phyloP scores from a whole-genome alignment of 2,888 invertebrate genomes.

The Lepidocyrtoides sp. region DNA sequence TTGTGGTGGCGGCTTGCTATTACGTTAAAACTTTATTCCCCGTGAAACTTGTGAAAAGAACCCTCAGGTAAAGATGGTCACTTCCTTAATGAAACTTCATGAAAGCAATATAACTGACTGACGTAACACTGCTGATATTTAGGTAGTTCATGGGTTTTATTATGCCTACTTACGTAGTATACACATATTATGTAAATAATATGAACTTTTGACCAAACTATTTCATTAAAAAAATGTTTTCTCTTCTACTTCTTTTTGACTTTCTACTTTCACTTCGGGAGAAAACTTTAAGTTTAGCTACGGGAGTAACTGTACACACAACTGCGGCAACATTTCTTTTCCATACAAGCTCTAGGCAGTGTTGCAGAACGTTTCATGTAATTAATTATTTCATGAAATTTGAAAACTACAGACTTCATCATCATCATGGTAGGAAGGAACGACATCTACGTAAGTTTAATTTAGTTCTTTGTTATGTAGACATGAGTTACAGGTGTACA shows the following conservation, averaged over 20 bases:
- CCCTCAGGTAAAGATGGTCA: conserved; percentile 64
- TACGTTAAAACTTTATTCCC: conserved; percentile 44
- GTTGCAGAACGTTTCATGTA: not conserved
- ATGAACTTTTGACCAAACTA: not conserved
- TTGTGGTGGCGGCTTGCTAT: not conserved
- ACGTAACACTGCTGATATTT: not conserved
- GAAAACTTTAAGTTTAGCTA: not conserved
- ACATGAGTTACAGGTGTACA: too few relatives aligned
- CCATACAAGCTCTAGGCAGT: too few relatives aligned
- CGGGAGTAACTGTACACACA: not conserved
- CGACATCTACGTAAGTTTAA: too few relatives aligned
- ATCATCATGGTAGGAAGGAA: too few relatives aligned
- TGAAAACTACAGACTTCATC: not conserved
- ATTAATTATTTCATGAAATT: not conserved
- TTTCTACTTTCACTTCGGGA: not conserved
- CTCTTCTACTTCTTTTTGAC: not conserved
- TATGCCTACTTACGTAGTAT: not conserved
- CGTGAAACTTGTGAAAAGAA: conserved; percentile 44
- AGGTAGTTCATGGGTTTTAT: too few relatives aligned
- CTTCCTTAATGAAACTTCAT: conserved; percentile 41
- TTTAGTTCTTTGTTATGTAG: too few relatives aligned
- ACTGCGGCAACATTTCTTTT: not conserved
- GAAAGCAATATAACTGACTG: conserved; percentile 7
- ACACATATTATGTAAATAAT: not conserved
- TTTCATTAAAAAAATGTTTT: not conserved